Evolutionary conservation across 2,888 invertebrate species (phyloP).

Genomic region (Drosophila villosipedis): DNA sequence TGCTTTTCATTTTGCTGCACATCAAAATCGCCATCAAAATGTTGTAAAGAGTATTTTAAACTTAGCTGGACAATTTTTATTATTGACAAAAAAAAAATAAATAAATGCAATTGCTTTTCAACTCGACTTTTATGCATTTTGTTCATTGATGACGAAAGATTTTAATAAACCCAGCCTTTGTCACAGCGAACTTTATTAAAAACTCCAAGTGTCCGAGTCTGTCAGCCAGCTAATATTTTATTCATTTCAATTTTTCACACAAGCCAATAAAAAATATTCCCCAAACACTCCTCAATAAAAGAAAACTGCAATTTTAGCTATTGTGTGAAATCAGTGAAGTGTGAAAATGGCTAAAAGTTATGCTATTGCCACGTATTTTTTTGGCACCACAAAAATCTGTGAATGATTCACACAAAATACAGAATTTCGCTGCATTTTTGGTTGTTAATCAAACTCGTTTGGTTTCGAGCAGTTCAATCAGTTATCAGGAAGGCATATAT

Average conservation of each 20-base stretch:
- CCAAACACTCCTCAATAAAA: slow-evolving; percentile 10
- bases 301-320: slow-evolving; percentile 47
- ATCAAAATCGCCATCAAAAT: slow-evolving; percentile 28
- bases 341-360: slow-evolving; percentile 62
- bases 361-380: slow-evolving; percentile 35
- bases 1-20: slow-evolving; percentile 45
- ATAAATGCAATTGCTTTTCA: slow-evolving; percentile 39
- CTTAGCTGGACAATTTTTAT: slow-evolving; percentile 23
- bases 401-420: slow-evolving; percentile 5
- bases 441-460: background rate
- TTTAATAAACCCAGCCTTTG: slow-evolving; percentile 62
- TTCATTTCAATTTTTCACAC: slow-evolving; percentile 55
- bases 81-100: slow-evolving; percentile 14
- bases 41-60: slow-evolving; percentile 43
- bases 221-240: slow-evolving; percentile 58
- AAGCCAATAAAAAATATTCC: slow-evolving; percentile 30
- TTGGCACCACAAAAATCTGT: slow-evolving; percentile 25
- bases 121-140: slow-evolving; percentile 23
- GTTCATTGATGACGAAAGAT: slow-evolving; percentile 55
- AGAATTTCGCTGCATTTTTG: slow-evolving; percentile 6
- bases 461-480: background rate
- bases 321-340: slow-evolving; percentile 54
- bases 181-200: slow-evolving; percentile 59
- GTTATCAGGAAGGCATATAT: background rate
- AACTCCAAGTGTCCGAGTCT: slow-evolving; percentile 37